Percentiles rank a stretch among this genome's conserved stretches.
Evolutionary conservation across 2,113 vertebrate species (phyloP).

Genomic region (Sturnira hondurensis): DNA sequence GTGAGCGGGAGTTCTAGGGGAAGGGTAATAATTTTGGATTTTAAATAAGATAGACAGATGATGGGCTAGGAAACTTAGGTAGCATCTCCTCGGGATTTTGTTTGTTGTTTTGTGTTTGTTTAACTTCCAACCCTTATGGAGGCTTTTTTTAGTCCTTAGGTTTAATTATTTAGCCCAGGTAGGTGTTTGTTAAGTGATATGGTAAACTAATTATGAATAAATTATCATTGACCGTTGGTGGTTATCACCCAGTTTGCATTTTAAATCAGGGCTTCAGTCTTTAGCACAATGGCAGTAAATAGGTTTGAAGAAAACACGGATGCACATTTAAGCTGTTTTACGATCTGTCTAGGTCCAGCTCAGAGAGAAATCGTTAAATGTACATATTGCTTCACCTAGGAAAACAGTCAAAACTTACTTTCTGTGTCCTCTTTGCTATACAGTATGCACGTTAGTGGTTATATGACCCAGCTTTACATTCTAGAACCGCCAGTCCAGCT

Average conservation of each 20-base stretch:
- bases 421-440: not conserved
- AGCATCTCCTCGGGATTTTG: not conserved
- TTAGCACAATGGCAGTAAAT: not conserved
- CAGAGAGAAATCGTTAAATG: not conserved
- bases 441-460: accelerated
- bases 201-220: not conserved
- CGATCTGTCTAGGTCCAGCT: not conserved
- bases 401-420: not conserved
- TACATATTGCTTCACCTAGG: not conserved
- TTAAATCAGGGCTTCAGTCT: not conserved
- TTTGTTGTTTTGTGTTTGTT: not conserved
- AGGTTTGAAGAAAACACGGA: not conserved
- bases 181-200: not conserved
- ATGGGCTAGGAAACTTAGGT: not conserved
- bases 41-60: not conserved
- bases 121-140: not conserved
- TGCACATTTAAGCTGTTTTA: not conserved
- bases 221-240: not conserved
- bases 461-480: not conserved
- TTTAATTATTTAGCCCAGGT: not conserved
- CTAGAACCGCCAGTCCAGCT: not conserved
- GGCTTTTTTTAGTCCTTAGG: not conserved
- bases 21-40: not conserved
- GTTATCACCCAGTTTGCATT: not conserved
- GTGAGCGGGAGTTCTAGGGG: not conserved